Evolutionary conservation across 2,113 vertebrate species (phyloP).

Genomic region (Malurus cyaneus): DNA sequence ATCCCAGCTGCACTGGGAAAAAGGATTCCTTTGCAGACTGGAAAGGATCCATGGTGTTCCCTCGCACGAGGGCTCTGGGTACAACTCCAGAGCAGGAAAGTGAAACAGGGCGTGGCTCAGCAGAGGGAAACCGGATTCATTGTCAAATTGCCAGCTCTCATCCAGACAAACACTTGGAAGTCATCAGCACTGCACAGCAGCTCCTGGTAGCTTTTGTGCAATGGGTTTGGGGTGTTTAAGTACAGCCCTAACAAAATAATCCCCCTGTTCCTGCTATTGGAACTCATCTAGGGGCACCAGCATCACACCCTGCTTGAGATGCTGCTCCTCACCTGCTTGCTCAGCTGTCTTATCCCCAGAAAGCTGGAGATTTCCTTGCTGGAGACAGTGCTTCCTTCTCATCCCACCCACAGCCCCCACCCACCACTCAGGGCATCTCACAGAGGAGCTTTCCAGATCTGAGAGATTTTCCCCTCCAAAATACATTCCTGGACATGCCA

Average conservation of each 20-base stretch:
- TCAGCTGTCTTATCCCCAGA: not conserved
- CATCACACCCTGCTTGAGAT: not conserved
- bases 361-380: not conserved
- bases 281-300: not conserved
- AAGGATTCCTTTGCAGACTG: slow-evolving; percentile 35
- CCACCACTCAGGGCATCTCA: not conserved
- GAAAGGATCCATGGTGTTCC: not conserved
- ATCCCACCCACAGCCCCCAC: not conserved
- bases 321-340: not conserved
- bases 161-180: not conserved
- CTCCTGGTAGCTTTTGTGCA: not conserved
- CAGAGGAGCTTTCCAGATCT: not conserved
- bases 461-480: not conserved
- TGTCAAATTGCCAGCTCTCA: not conserved
- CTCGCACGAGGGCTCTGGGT: not conserved
- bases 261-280: not conserved
- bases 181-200: not conserved
- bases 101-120: not conserved
- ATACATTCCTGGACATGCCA: not conserved
- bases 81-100: not conserved
- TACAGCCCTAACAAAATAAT: not conserved
- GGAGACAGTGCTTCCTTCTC: not conserved
- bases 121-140: not conserved
- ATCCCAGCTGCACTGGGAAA: slow-evolving; percentile 10
- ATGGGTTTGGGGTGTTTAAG: not conserved